phyloP scores from a whole-genome alignment of 2,797 vertebrate genomes.

The Parotocinclus haroldoi region DNA sequence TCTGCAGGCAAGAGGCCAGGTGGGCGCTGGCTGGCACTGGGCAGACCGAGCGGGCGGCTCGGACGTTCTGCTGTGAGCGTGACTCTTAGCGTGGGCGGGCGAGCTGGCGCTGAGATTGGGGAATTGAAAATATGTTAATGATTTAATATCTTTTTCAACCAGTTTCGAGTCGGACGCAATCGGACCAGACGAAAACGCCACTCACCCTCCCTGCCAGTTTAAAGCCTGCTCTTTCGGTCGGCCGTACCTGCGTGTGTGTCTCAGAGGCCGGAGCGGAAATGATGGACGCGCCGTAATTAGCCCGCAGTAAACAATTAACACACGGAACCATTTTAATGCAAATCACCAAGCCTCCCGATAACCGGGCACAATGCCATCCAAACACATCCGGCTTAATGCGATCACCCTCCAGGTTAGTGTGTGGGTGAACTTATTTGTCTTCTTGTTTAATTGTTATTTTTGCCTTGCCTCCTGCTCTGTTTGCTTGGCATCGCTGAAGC shows the following conservation, averaged over 20 bases:
- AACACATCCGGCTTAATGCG: conserved; percentile 69
- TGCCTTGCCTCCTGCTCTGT: conserved; percentile 47
- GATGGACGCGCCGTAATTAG: conserved; percentile 71
- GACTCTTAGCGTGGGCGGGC: background rate
- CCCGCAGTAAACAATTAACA: conserved; percentile 72
- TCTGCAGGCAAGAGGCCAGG: background rate
- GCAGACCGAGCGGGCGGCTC: background rate
- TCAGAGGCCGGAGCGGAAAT: conserved; percentile 25
- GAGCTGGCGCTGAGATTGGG: background rate
- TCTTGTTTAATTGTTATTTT: conserved; percentile 41
- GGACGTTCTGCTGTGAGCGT: conserved; percentile 16
- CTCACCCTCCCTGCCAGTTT: conserved; percentile 8
- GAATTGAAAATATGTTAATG: conserved; percentile 37
- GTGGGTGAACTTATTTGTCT: conserved; percentile 26
- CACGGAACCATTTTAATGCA: conserved; percentile 64
- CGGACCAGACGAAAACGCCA: conserved; percentile 4
- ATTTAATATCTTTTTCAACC: conserved; percentile 31
- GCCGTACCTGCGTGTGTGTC: conserved; percentile 20
- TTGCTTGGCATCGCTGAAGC: conserved; percentile 58
- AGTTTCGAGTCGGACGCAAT: conserved; percentile 38
- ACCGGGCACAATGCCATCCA: conserved; percentile 63
- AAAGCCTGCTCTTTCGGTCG: conserved; percentile 29
- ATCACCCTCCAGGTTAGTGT: conserved; percentile 53
- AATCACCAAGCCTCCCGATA: conserved; percentile 65
- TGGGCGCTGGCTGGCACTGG: background rate